Evolutionary conservation across 1,140 invertebrate genomes (phyloP).

Genomic region (Ruditapes philippinarum): DNA sequence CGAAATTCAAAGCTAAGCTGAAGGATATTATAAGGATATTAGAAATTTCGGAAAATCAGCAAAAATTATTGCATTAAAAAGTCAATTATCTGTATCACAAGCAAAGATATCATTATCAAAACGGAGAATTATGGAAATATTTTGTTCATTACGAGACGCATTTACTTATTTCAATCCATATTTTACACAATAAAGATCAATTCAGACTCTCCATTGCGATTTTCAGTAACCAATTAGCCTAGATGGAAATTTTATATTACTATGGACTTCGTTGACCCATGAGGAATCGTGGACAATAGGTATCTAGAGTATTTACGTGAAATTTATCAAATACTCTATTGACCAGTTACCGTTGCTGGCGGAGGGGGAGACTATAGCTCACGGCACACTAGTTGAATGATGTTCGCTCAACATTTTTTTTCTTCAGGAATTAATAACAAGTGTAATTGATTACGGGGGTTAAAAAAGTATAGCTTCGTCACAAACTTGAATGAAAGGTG

Average conservation of each 20-base stretch:
- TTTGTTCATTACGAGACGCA: too few species aligned
- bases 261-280: not conserved
- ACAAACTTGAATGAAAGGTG: not conserved
- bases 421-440: not conserved
- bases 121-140: too few species aligned
- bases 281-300: not conserved
- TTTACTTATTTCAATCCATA: constrained; percentile 5
- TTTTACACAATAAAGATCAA: constrained; percentile 5
- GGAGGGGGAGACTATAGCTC: not conserved
- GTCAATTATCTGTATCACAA: too few species aligned
- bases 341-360: not conserved
- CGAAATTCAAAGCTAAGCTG: too few species aligned
- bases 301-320: constrained; percentile 2
- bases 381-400: not conserved
- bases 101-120: too few species aligned
- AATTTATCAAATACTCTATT: constrained; percentile 41
- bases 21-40: too few species aligned
- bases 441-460: constrained; percentile 9
- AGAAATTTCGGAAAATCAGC: too few species aligned
- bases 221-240: constrained; percentile 6
- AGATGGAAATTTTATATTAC: not conserved
- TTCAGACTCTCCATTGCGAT: constrained; percentile 8
- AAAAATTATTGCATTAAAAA: too few species aligned
- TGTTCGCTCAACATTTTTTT: too few species aligned
- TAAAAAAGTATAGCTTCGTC: not conserved